Evolutionary conservation across 2,113 vertebrate species (phyloP).

Genomic region (Ochotona curzoniae): DNA sequence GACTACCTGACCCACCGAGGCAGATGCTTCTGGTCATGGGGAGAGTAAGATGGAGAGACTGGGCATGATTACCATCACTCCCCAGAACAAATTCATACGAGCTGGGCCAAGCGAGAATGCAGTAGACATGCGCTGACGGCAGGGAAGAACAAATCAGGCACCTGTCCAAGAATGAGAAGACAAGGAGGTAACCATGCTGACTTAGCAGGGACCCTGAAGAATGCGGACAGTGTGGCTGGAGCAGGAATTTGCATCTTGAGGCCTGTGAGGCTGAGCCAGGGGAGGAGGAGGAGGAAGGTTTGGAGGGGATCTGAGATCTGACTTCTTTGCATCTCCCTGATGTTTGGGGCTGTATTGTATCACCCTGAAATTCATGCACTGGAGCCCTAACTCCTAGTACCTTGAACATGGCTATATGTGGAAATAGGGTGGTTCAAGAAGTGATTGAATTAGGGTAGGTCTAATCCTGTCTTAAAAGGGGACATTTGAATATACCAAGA

Average conservation of each 20-base stretch:
- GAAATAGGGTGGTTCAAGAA: background rate
- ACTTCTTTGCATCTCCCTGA: background rate
- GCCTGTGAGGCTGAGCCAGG: background rate
- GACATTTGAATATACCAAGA: background rate
- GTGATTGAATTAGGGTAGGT: background rate
- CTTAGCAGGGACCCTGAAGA: background rate
- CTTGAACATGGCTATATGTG: background rate
- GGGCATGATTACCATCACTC: background rate
- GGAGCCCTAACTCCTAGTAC: background rate
- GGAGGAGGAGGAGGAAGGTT: background rate
- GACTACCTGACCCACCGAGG: background rate
- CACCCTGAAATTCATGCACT: background rate
- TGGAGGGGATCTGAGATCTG: background rate
- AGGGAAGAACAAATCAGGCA: background rate
- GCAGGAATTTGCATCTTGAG: background rate
- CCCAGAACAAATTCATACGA: background rate
- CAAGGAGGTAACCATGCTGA: background rate
- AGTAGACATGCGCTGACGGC: background rate
- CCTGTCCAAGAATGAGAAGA: background rate
- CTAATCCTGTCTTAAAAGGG: background rate
- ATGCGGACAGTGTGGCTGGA: background rate
- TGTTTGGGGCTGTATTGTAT: no score
- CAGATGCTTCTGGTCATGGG: background rate
- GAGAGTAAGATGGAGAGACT: background rate
- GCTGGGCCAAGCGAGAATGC: background rate